These are phyloP conservation scores for Salvator merianae DNA, from an alignment of 2,113 vertebrate genomes.

Conservation along the genomic window DNA sequence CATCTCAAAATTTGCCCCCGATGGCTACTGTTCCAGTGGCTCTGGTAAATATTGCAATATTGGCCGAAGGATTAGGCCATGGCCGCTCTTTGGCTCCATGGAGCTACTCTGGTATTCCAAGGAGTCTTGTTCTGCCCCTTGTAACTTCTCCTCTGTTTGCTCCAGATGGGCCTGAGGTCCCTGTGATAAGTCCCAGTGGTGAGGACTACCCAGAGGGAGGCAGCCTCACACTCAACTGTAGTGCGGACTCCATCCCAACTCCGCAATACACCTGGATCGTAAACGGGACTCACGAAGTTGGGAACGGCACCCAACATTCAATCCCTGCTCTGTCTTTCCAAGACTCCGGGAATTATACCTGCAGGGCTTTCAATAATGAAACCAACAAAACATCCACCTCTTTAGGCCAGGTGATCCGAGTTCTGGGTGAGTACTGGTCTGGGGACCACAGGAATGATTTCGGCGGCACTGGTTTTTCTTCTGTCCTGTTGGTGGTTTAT, in stretches of 20 bases:
- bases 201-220: not conserved
- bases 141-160: not conserved
- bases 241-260: not conserved
- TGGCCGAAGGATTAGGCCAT: too few relatives aligned
- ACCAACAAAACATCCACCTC: not conserved
- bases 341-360: not conserved
- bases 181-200: not conserved
- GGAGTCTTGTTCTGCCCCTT: not conserved
- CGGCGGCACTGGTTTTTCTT: not conserved
- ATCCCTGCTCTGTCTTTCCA: not conserved
- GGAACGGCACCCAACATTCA: not conserved
- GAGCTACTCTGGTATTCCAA: too few relatives aligned
- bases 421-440: constrained; percentile 14
- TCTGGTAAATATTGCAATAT: too few relatives aligned
- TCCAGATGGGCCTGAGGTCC: not conserved
- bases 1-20: too few relatives aligned
- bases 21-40: too few relatives aligned
- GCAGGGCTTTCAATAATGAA: not conserved
- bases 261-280: not conserved
- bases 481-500: not conserved
- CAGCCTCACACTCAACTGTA: constrained; percentile 8
- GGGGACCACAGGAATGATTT: not conserved
- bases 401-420: not conserved
- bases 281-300: too few relatives aligned
- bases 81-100: too few relatives aligned